phyloP scores from a whole-genome alignment of 2,113 vertebrate genomes.

The Peromyscus polionotus region DNA sequence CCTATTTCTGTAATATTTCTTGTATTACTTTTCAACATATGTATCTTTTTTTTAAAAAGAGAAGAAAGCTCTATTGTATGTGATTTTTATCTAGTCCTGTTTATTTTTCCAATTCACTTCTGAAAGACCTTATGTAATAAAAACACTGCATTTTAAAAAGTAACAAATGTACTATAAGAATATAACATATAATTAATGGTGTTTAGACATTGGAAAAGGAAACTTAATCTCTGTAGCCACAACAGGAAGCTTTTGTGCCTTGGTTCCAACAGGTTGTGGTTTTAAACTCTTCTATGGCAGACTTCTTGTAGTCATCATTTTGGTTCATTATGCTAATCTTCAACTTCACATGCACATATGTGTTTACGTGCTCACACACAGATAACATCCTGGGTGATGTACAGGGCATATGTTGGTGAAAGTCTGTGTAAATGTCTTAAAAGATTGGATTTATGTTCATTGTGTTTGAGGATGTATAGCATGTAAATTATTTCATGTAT shows the following conservation, averaged over 20 bases:
- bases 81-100: constrained; percentile 54
- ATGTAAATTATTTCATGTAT: constrained; percentile 82
- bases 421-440: constrained; percentile 75
- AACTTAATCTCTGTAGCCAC: constrained; percentile 75
- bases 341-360: neutral
- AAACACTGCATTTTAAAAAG: constrained; percentile 63
- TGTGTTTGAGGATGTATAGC: constrained; percentile 68
- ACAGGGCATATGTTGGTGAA: constrained; percentile 56
- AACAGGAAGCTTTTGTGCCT: constrained; percentile 82
- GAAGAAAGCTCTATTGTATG: constrained; percentile 62
- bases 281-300: constrained; percentile 73
- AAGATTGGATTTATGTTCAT: constrained; percentile 66
- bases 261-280: constrained; percentile 60
- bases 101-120: constrained; percentile 74
- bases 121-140: constrained; percentile 63
- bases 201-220: constrained; percentile 53
- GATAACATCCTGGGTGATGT: constrained; percentile 54
- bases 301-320: constrained; percentile 62
- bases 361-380: neutral
- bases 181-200: constrained; percentile 48
- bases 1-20: neutral
- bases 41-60: constrained; percentile 53
- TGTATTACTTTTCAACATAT: constrained; percentile 42
- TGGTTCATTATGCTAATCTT: constrained; percentile 64
- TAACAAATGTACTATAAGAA: constrained; percentile 50